Base-by-base conservation (phyloP, 2,888 invertebrate genomes). In the Arenicola marina region DNA sequence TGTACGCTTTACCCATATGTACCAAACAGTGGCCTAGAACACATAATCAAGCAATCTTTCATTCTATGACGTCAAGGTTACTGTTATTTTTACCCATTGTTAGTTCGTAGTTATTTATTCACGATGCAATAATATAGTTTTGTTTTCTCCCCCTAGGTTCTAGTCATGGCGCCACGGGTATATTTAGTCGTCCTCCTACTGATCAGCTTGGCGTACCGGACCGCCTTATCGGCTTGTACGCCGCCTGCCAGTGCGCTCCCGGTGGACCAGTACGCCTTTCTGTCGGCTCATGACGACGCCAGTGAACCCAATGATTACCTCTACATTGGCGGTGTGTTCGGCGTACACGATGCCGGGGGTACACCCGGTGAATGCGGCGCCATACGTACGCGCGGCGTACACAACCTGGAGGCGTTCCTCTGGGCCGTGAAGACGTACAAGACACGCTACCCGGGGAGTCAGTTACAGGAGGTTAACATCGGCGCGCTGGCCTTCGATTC, bases 351-450 rank as follows among this genome's bases (percentile, higher is more conserved):
- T 1, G 45, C 59, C 7, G 76, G 75, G 0, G 3, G 18, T 0
- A 61, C 67, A 38, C 72, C 74, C 0, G 73, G 71, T 46, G 46
- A 56, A 1, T 77, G 78, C 55, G 78, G 77, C 0, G 56, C 56
- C 2, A 65, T 77, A 18, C 62, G 73, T 4, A 51, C 68, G 1
- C 59, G 70, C 2, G 80, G 79, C 1, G 67, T 83, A 46, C 75
- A 82, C 53, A 77, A 78, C 54, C 61, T 80, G 28, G 80, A 83
- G 69, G 83, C 83, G 2, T 81, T 83, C 63, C 72, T 83, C 21
- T 84, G 83, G 83, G 79, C 80, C 0, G 68, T 81, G 32, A 66
- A 67, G 21, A 69, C 70, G 38, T 76, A 71, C 56, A 51, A 59
- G n/a, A 51, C 46, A 0, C 31, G 56, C 0, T 54, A 63, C 26